Percentiles rank a stretch among this genome's conserved stretches.
Evolutionary conservation across 2,888 invertebrate species (phyloP).

Genomic region (Phortica magna): DNA sequence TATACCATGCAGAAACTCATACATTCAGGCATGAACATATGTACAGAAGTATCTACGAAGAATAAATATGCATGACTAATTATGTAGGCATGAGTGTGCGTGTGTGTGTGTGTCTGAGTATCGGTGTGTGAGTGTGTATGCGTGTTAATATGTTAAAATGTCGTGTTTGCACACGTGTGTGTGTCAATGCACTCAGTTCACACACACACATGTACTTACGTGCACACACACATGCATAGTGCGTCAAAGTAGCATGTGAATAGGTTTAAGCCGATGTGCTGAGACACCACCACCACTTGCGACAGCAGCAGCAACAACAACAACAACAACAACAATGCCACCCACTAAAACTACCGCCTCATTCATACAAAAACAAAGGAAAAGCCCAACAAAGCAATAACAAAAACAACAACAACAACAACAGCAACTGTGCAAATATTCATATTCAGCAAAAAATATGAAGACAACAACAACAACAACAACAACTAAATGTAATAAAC

Average conservation of each 20-base stretch:
- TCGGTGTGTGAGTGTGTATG: conserved; percentile 13
- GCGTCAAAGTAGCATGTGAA: conserved; percentile 5
- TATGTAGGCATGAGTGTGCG: neutral
- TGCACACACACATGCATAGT: conserved; percentile 16
- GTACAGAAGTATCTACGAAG: conserved; percentile 1
- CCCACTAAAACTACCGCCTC: neutral
- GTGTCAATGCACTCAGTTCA: conserved; percentile 11
- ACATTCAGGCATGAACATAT: neutral
- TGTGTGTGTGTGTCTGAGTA: conserved; percentile 3
- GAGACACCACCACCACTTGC: neutral
- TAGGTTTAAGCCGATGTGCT: conserved; percentile 16
- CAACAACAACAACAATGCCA: neutral
- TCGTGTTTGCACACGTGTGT: no score
- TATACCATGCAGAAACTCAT: neutral
- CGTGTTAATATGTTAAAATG: neutral
- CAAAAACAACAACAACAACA: neutral
- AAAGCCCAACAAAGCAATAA: neutral
- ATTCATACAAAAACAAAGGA: neutral
- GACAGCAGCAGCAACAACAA: neutral
- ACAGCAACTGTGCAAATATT: neutral
- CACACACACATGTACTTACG: neutral
- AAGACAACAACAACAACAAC: conserved; percentile 9
- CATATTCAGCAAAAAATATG: conserved; percentile 2
- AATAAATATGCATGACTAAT: conserved; percentile 9
- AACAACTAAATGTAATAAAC: neutral